Conservation (phyloP, 2,113 vertebrate species). For the Vimba vimba region DNA sequence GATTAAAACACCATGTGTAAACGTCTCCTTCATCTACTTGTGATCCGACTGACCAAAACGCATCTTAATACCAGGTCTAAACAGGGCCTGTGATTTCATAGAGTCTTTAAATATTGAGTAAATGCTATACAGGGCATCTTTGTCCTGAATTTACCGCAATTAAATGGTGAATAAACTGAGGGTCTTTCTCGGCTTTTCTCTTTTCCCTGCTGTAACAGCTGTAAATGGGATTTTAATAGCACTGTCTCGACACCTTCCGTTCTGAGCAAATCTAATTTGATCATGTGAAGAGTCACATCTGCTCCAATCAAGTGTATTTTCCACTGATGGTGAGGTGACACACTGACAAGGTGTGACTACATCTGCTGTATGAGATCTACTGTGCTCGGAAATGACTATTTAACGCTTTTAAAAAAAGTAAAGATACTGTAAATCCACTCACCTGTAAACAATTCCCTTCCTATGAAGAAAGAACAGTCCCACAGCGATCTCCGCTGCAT, state of each 20-base stretch:
- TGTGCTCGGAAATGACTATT: background rate
- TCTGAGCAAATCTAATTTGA: background rate
- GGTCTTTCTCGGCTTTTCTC: background rate
- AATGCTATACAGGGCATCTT: background rate
- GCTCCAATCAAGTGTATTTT: constrained; percentile 4
- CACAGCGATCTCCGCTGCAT: constrained; percentile 94
- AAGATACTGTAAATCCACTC: constrained; percentile 55
- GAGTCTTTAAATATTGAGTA: background rate
- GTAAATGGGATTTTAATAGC: background rate
- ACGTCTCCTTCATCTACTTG: too few species aligned
- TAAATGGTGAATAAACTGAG: background rate
- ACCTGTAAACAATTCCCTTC: constrained; percentile 97
- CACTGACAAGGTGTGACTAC: background rate
- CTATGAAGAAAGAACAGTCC: constrained; percentile 96
- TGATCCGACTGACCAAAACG: too few species aligned
- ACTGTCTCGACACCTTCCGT: background rate
- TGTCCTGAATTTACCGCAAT: background rate
- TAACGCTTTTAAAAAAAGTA: background rate
- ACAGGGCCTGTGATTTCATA: too few species aligned
- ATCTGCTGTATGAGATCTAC: too few species aligned
- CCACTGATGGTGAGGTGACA: background rate
- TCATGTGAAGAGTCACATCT: constrained; percentile 25
- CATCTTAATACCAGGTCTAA: too few species aligned
- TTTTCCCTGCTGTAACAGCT: background rate
- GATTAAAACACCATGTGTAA: too few species aligned